Evolutionary conservation across 2,797 vertebrate genomes (phyloP).

Genomic region (Salarias fasciatus): DNA sequence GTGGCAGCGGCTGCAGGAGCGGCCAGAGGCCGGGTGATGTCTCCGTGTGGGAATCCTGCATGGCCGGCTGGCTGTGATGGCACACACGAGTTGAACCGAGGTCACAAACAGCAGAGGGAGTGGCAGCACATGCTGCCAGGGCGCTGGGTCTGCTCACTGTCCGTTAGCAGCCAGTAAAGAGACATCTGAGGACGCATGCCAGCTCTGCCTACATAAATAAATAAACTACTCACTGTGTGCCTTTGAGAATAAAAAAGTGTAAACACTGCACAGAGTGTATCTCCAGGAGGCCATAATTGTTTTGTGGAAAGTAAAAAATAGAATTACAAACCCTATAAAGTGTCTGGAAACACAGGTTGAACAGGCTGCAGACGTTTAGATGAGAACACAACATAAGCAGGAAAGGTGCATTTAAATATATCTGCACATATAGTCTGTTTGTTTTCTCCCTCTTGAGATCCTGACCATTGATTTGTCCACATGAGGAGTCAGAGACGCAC

Average conservation of each 20-base stretch:
- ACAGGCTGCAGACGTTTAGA: slow-evolving; percentile 38
- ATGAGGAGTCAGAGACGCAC: slow-evolving; percentile 71
- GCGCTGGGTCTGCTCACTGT: slow-evolving; percentile 32
- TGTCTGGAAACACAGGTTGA: slow-evolving; percentile 36
- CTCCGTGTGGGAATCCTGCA: slow-evolving; percentile 43
- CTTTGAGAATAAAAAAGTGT: slow-evolving; percentile 14
- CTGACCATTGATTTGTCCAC: too few relatives aligned
- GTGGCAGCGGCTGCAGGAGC: slow-evolving; percentile 29
- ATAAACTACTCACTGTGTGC: neutral
- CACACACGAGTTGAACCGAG: slow-evolving; percentile 64
- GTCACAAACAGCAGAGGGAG: slow-evolving; percentile 61
- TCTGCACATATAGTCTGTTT: neutral
- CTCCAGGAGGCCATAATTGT: slow-evolving; percentile 32
- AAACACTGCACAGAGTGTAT: slow-evolving; percentile 18
- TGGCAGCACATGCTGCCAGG: slow-evolving; percentile 30
- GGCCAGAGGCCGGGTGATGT: slow-evolving; percentile 12
- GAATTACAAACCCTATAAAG: slow-evolving; percentile 31
- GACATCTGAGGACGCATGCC: slow-evolving; percentile 26
- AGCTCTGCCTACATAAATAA: slow-evolving; percentile 23
- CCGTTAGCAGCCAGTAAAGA: slow-evolving; percentile 49
- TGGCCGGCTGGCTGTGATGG: slow-evolving; percentile 41
- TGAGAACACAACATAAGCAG: neutral
- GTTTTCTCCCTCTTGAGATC: too few relatives aligned
- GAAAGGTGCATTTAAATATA: too few relatives aligned
- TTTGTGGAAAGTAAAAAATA: slow-evolving; percentile 39